These are phyloP conservation scores for Cephalopterus ornatus DNA, from an alignment of 2,113 vertebrate species.

Conservation along the genomic window DNA sequence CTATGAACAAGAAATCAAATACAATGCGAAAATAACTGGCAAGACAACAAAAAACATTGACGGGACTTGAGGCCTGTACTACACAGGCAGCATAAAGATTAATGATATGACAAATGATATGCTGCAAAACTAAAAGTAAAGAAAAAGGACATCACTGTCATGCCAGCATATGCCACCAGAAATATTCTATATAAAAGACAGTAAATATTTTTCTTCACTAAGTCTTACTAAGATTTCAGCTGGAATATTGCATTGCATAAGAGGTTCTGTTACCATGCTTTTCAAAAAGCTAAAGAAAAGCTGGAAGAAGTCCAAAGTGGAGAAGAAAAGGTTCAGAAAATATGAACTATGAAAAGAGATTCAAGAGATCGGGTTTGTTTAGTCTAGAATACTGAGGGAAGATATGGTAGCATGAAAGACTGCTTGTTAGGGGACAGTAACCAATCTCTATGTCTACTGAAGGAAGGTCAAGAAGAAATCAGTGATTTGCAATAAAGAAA, in stretches of 20 bases:
- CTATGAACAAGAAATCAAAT: background rate
- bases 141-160: background rate
- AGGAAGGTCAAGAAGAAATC: background rate
- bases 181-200: background rate
- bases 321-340: background rate
- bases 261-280: background rate
- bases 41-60: background rate
- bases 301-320: background rate
- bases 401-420: background rate
- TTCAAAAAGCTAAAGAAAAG: background rate
- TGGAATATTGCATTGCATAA: background rate
- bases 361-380: constrained; percentile 8
- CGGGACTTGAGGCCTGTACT: background rate
- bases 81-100: background rate
- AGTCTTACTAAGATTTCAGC: background rate
- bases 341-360: background rate
- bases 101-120: background rate
- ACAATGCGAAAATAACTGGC: background rate
- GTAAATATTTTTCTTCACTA: background rate
- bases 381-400: background rate
- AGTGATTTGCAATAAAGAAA: background rate
- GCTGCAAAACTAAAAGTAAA: background rate
- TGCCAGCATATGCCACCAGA: background rate
- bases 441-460: background rate
- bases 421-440: background rate